Evolutionary conservation across 1,140 invertebrate species (phyloP).

Genomic region (Coboldia fuscipes): DNA sequence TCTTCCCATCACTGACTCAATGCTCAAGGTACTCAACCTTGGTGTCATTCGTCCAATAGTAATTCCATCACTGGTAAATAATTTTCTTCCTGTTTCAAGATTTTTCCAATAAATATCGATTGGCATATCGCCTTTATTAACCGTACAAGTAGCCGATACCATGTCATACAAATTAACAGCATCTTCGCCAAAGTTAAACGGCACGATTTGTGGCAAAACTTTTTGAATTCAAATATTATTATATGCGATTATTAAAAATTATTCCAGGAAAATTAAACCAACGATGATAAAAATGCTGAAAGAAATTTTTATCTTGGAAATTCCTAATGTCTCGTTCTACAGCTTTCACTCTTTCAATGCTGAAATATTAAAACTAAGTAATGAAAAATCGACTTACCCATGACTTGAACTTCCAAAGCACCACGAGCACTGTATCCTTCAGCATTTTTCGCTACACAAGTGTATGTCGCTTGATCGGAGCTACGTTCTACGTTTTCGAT

Average conservation of each 20-base stretch:
- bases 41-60: slow-evolving; percentile 33
- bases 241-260: no score
- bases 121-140: slow-evolving; percentile 68
- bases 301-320: no score
- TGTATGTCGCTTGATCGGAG: slow-evolving; percentile 85
- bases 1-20: slow-evolving; percentile 34
- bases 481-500: slow-evolving; percentile 82
- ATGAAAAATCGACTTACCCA: slow-evolving; percentile 54
- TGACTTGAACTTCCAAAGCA: slow-evolving; percentile 79
- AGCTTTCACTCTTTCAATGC: no score
- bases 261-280: no score
- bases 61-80: slow-evolving; percentile 22
- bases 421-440: slow-evolving; percentile 73
- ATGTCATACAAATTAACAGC: slow-evolving; percentile 46
- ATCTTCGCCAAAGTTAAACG: slow-evolving; percentile 47
- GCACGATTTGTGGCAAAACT: slow-evolving; percentile 46
- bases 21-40: slow-evolving; percentile 39
- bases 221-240: no score
- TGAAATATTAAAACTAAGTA: background rate
- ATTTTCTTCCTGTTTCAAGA: slow-evolving; percentile 10
- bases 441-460: slow-evolving; percentile 76
- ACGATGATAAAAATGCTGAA: no score
- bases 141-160: slow-evolving; percentile 51
- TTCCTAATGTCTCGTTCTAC: no score
- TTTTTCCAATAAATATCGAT: slow-evolving; percentile 49